Conservation (phyloP, 2,113 vertebrate species). For the Prunella fulvescens region DNA sequence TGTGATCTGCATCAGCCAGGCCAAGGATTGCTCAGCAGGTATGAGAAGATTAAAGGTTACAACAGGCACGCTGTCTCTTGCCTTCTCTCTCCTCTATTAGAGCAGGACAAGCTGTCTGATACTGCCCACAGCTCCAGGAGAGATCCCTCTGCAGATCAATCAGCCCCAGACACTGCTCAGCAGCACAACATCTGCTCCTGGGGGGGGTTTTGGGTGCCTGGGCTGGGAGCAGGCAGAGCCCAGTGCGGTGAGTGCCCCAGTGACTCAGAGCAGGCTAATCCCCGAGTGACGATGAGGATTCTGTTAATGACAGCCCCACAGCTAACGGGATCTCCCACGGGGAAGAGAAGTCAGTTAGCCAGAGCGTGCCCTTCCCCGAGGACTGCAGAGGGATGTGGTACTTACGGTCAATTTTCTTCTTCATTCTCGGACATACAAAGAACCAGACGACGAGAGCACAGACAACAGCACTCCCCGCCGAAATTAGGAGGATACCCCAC, state of each 20-base stretch:
- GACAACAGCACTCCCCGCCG: constrained; percentile 80
- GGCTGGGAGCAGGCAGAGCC: background rate
- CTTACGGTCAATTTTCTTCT: constrained; percentile 92
- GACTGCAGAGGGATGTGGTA: background rate
- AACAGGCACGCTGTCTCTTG: background rate
- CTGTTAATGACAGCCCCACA: background rate
- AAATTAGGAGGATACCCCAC: constrained; percentile 89
- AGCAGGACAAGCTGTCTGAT: background rate
- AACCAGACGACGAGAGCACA: constrained; percentile 91
- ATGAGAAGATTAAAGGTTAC: constrained; percentile 25
- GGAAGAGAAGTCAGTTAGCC: background rate
- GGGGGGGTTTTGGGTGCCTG: rapidly evolving
- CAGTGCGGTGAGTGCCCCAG: background rate
- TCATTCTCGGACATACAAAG: constrained; percentile 89
- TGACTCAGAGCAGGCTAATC: background rate
- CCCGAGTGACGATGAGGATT: background rate
- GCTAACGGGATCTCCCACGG: background rate
- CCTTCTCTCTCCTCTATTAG: background rate
- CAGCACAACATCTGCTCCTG: background rate
- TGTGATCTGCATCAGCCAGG: background rate
- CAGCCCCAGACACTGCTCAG: background rate
- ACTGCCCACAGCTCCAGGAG: background rate
- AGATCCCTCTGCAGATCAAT: background rate
- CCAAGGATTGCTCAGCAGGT: constrained; percentile 13
- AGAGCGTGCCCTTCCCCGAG: background rate